These are phyloP conservation scores for Cervus canadensis DNA, from an alignment of 2,113 vertebrate genomes.

Conservation along the genomic window DNA sequence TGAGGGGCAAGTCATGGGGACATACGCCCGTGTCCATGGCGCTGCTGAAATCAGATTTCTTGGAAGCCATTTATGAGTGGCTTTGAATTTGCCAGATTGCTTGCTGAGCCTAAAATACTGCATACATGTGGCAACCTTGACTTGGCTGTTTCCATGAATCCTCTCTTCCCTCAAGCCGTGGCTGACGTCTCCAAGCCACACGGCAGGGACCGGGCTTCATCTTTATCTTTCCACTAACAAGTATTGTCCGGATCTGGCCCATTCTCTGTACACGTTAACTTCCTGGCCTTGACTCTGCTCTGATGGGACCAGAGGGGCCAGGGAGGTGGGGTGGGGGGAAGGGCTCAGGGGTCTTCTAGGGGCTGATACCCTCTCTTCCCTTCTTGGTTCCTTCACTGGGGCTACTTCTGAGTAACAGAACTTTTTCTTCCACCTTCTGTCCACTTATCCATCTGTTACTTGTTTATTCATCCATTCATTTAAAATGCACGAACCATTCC, in stretches of 20 bases:
- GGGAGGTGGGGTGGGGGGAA: accelerated
- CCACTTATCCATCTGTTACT: not conserved
- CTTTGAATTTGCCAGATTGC: slow-evolving; percentile 12
- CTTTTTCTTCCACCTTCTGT: not conserved
- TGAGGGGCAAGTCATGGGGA: not conserved
- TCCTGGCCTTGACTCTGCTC: not conserved
- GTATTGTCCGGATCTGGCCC: not conserved
- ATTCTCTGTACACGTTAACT: not conserved
- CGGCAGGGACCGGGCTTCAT: not conserved
- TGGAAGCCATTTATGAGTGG: not conserved
- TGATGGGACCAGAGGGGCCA: not conserved
- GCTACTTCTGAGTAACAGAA: not conserved
- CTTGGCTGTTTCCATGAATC: not conserved
- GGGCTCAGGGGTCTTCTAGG: accelerated
- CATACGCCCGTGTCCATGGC: not conserved
- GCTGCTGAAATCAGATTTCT: slow-evolving; percentile 42
- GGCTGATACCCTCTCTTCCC: not conserved
- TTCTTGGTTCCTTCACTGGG: not conserved
- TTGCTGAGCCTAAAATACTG: slow-evolving; percentile 25
- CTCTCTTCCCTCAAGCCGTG: not conserved
- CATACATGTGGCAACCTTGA: not conserved
- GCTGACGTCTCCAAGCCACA: not conserved
- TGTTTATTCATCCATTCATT: not conserved
- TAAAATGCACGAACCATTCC: not conserved
- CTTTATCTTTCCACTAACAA: not conserved